These are phyloP conservation scores for Loxodonta africana DNA, from an alignment of 2,113 vertebrate genomes.

Conservation along the genomic window DNA sequence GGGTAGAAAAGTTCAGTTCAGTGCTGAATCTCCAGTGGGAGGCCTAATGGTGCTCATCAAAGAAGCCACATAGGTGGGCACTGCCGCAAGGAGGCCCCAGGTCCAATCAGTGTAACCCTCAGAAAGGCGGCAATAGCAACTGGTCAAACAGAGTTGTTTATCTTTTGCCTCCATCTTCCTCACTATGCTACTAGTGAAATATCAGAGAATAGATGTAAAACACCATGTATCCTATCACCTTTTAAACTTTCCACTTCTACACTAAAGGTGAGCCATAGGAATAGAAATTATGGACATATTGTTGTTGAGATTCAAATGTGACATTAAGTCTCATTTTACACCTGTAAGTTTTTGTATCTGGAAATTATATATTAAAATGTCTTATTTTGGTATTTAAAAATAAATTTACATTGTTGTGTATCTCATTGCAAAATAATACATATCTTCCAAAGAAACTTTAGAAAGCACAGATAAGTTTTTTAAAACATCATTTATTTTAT, in stretches of 20 bases:
- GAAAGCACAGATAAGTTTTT: not conserved
- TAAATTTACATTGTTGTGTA: not conserved
- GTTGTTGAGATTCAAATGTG: not conserved
- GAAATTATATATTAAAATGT: not conserved
- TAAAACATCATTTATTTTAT: too few species aligned
- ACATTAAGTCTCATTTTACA: not conserved
- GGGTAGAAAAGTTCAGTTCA: not conserved
- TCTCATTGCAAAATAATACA: not conserved
- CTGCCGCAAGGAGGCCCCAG: too few species aligned
- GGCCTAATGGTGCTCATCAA: not conserved
- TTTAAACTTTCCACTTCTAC: constrained; percentile 14
- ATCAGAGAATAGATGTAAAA: not conserved
- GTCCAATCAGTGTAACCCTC: not conserved
- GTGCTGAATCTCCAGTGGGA: not conserved
- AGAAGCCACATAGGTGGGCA: rapidly evolving
- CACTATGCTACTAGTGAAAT: not conserved
- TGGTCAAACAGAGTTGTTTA: not conserved
- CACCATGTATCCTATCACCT: rapidly evolving
- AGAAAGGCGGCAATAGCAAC: not conserved
- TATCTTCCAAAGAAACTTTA: not conserved
- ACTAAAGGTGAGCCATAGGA: rapidly evolving
- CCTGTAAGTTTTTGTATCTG: not conserved
- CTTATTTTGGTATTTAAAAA: not conserved
- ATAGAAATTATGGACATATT: not conserved
- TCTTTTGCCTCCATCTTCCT: not conserved